These are phyloP conservation scores for Drosophila cognata DNA, from an alignment of 2,888 invertebrate species.

Conservation along the genomic window DNA sequence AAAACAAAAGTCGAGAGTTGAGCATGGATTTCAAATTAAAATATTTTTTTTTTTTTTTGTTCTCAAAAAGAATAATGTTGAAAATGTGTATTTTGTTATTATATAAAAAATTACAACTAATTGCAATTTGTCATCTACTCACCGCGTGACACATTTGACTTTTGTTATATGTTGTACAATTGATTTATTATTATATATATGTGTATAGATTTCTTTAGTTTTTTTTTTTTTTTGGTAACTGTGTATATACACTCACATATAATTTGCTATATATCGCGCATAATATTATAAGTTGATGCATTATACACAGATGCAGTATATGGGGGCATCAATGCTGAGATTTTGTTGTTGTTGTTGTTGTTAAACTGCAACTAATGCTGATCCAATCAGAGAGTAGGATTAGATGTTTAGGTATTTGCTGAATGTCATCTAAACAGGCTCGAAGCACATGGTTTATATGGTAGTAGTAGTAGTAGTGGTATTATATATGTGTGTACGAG, in stretches of 20 bases:
- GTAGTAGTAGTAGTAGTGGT: slow-evolving; percentile 1
- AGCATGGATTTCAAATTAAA: background rate
- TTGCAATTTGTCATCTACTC: slow-evolving; percentile 65
- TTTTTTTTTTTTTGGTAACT: slow-evolving; percentile 13
- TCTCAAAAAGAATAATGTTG: background rate
- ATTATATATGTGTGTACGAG: slow-evolving; percentile 19
- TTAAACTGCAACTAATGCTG: slow-evolving; percentile 57
- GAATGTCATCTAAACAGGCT: slow-evolving; percentile 40
- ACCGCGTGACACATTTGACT: slow-evolving; percentile 85
- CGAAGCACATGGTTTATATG: slow-evolving; percentile 23
- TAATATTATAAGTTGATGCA: slow-evolving; percentile 51
- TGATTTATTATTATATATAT: slow-evolving; percentile 33
- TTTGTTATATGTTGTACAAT: slow-evolving; percentile 75
- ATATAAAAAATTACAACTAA: slow-evolving; percentile 7
- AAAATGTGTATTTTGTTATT: background rate
- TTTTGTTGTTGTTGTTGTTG: slow-evolving; percentile 24
- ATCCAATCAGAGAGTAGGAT: slow-evolving; percentile 38
- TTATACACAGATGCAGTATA: slow-evolving; percentile 63
- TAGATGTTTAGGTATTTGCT: slow-evolving; percentile 18
- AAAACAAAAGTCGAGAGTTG: background rate
- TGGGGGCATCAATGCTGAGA: slow-evolving; percentile 55
- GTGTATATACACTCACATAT: slow-evolving; percentile 65
- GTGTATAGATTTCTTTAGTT: slow-evolving; percentile 15
- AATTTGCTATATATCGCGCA: slow-evolving; percentile 69
- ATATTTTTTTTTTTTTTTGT: background rate